A percentile compares a stretch with the other conserved stretches of the same genome.
Conservation (phyloP, 1,140 invertebrate genomes). For the Drosophila sucinea region DNA sequence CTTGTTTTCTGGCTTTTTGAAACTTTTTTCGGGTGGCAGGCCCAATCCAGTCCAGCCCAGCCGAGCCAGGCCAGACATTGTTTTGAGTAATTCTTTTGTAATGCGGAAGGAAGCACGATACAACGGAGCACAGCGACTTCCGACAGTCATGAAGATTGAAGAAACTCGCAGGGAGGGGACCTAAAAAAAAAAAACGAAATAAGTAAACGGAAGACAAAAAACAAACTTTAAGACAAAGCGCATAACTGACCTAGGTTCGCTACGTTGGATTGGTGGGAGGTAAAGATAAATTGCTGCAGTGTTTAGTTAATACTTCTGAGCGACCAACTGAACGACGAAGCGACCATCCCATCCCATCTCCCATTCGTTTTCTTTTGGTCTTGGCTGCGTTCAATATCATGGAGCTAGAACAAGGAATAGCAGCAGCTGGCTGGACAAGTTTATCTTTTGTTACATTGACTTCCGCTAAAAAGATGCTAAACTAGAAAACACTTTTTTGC, state of each 20-base stretch:
- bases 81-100: slow-evolving; percentile 80
- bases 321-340: background rate
- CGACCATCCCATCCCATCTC: background rate
- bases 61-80: slow-evolving; percentile 58
- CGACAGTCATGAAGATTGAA: slow-evolving; percentile 19
- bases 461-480: slow-evolving; percentile 77
- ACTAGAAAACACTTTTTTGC: slow-evolving; percentile 58
- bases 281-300: slow-evolving; percentile 76
- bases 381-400: slow-evolving; percentile 54
- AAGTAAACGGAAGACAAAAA: slow-evolving; percentile 35
- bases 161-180: background rate
- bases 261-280: slow-evolving; percentile 23
- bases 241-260: slow-evolving; percentile 59
- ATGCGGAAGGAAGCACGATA: slow-evolving; percentile 74
- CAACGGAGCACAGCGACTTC: slow-evolving; percentile 66
- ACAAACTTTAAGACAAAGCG: slow-evolving; percentile 73
- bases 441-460: slow-evolving; percentile 81
- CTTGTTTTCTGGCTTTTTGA: slow-evolving; percentile 25
- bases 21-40: slow-evolving; percentile 36
- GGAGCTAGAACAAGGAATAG: slow-evolving; percentile 34
- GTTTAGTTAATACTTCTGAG: slow-evolving; percentile 76
- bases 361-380: slow-evolving; percentile 21
- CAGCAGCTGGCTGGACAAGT: slow-evolving; percentile 75
- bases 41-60: slow-evolving; percentile 6
- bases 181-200: slow-evolving; percentile 2